Conservation (phyloP, 1,140 invertebrate species). For the Coelopa frigida region DNA sequence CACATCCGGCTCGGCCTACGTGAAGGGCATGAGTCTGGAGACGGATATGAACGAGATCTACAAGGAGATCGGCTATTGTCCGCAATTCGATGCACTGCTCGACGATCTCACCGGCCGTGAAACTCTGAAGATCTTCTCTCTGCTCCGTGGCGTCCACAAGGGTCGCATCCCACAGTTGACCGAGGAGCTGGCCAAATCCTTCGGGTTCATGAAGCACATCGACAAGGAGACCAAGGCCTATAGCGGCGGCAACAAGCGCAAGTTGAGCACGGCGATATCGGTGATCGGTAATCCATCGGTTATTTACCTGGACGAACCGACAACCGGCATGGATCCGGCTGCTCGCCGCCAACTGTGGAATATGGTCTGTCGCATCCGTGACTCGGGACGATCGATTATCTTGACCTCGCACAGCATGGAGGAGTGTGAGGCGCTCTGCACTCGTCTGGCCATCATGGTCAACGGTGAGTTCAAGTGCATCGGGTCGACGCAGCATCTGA, state of each 20-base stretch:
- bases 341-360: constrained; percentile 74
- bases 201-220: constrained; percentile 46
- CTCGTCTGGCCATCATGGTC: constrained; percentile 80
- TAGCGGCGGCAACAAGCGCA: constrained; percentile 92
- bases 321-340: constrained; percentile 76
- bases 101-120: constrained; percentile 73
- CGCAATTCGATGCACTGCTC: constrained; percentile 77
- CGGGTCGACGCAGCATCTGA: constrained; percentile 62
- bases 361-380: constrained; percentile 54
- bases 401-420: constrained; percentile 80
- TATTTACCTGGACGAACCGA: constrained; percentile 81
- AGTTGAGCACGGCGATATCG: constrained; percentile 88
- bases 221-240: constrained; percentile 54
- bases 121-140: constrained; percentile 65
- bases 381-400: constrained; percentile 62
- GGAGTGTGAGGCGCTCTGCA: constrained; percentile 82
- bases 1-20: constrained; percentile 47
- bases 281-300: constrained; percentile 83
- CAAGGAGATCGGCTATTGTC: constrained; percentile 68
- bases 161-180: constrained; percentile 44
- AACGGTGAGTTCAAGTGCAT: constrained; percentile 69
- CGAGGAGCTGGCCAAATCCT: constrained; percentile 42
- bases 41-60: constrained; percentile 51
- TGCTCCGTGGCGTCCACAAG: constrained; percentile 62
- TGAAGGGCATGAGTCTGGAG: constrained; percentile 50